phyloP scores from a whole-genome alignment of 2,113 vertebrate species.

The Dissostichus mawsoni region DNA sequence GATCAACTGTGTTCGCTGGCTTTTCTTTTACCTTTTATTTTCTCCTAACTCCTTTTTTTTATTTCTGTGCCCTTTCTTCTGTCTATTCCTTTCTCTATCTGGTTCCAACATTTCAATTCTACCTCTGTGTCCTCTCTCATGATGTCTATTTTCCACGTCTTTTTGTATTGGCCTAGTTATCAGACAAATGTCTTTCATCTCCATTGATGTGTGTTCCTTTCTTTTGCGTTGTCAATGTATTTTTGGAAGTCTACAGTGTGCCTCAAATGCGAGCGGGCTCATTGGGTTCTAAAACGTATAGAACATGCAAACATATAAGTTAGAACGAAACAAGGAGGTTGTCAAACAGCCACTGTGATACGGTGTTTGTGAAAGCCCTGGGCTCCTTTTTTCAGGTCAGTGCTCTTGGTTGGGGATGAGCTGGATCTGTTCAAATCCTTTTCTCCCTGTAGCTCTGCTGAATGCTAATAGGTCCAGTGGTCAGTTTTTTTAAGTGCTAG shows the following conservation, averaged over 20 bases:
- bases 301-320: constrained; percentile 49
- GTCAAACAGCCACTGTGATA: constrained; percentile 58
- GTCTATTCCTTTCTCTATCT: constrained; percentile 20
- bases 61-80: constrained; percentile 52
- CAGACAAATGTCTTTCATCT: constrained; percentile 47
- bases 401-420: constrained; percentile 61
- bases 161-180: constrained; percentile 28
- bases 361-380: constrained; percentile 49
- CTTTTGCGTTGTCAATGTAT: constrained; percentile 35
- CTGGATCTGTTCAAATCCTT: constrained; percentile 59
- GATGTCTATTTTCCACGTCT: neutral
- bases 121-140: constrained; percentile 23
- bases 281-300: constrained; percentile 43
- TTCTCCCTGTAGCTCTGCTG: constrained; percentile 49
- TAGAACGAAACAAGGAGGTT: constrained; percentile 40
- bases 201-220: constrained; percentile 13
- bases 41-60: constrained; percentile 10
- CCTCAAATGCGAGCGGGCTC: constrained; percentile 16
- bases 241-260: constrained; percentile 33
- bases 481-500: neutral
- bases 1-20: neutral
- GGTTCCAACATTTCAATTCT: constrained; percentile 28
- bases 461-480: constrained; percentile 58
- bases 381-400: constrained; percentile 71
- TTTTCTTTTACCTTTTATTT: constrained; percentile 28